Percentiles rank a stretch among this genome's conserved stretches.
Conservation (phyloP, 2,888 invertebrate species). For the Chloroclystis v-ata region DNA sequence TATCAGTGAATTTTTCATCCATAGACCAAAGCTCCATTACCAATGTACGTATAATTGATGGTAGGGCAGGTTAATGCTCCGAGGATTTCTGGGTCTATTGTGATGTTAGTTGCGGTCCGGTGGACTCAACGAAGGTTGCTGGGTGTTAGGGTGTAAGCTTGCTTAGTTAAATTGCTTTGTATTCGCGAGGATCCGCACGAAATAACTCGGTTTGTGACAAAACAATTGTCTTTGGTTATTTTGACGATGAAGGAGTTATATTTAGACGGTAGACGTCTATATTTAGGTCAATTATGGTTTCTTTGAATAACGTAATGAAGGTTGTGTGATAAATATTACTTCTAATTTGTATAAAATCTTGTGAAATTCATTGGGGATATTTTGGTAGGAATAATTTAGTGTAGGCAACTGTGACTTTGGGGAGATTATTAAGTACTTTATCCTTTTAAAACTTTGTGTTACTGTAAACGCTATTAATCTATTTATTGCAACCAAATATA, state of each 20-base stretch:
- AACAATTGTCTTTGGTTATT: background rate
- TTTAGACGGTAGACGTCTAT: background rate
- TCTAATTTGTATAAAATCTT: too few species aligned
- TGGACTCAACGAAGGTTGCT: background rate
- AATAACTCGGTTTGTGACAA: slow-evolving; percentile 3
- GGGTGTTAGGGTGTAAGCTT: background rate
- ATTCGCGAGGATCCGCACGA: too few species aligned
- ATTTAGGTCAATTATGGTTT: background rate
- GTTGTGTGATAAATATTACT: too few species aligned
- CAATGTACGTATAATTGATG: background rate
- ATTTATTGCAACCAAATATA: too few species aligned
- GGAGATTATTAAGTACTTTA: too few species aligned
- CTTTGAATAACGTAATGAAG: too few species aligned
- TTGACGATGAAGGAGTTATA: background rate
- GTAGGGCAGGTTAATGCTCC: slow-evolving; percentile 8
- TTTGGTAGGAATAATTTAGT: too few species aligned
- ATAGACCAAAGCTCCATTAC: background rate
- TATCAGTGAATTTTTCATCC: too few species aligned
- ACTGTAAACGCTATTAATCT: too few species aligned
- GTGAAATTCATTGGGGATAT: too few species aligned
- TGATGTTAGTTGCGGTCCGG: slow-evolving; percentile 11
- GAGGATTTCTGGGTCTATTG: slow-evolving; percentile 7
- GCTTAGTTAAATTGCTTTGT: background rate
- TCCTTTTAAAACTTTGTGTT: too few species aligned
- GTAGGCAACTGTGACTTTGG: too few species aligned